Base-by-base conservation (phyloP, 2,113 vertebrate genomes). In the Micronycteris hirsuta region DNA sequence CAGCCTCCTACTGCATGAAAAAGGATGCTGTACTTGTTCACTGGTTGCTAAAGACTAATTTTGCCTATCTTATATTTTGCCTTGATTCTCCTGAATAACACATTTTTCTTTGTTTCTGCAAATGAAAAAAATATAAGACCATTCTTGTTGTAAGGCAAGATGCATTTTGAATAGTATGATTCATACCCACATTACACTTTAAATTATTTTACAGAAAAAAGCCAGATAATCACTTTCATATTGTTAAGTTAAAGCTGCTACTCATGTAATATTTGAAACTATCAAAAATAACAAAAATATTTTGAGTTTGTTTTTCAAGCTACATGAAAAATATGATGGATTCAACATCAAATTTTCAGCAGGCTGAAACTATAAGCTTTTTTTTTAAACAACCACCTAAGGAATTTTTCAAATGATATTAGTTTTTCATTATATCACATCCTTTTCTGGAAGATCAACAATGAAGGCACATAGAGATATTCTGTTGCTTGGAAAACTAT, bases 341-440 rank as follows among this genome's bases (percentile, higher is more conserved):
- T 16, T 89, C 43, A 86, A 76, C 33, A 54, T 78, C 58, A 38
- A 67, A 70, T 3, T 81, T 84, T 97, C 38, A 0, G 0, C 33
- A 91, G 78, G 3, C 11, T 95, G 41, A 86, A 80, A 73, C 82
- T 87, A 65, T 92, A 95, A 92, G 81, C 0, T 2, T 36, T 88
- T 52, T 78, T 95, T 77, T 38, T 43, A 43, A 68, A 33, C 36
- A 85, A 52, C 92, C 91, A 94, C 5, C 56, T 63, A 92, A 95
- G 13, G 22, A 33, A 33, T 89, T 19, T 71, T 92, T 80, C 49
- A 86, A 67, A 92, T 82, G 61, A 92, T 97, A 95, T 96, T 38
- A 70, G 14, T 97, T 97, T 97, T 96, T 4, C 4, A 73, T 93
- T 89, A 84, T 38, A 4, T 78, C 24, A 80, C 26, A 89, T 89